These are phyloP conservation scores for Nemoura dubitans DNA, from an alignment of 2,888 invertebrate genomes.

Conservation along the genomic window DNA sequence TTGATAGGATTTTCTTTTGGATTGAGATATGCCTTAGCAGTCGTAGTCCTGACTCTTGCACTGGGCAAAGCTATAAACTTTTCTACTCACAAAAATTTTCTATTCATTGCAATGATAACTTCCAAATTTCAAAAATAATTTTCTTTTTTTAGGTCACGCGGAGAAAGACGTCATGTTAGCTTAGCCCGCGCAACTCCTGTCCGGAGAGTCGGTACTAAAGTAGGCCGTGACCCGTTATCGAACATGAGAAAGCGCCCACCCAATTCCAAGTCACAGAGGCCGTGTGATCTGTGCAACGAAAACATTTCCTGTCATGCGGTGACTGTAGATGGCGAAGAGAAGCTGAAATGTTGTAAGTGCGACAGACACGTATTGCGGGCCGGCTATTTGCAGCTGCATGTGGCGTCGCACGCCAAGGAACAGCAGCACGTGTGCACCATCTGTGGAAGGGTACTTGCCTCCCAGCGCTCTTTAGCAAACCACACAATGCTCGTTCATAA, in stretches of 20 bases:
- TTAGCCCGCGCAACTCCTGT: conserved; percentile 19
- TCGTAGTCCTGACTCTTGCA: too few relatives aligned
- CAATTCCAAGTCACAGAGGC: not conserved
- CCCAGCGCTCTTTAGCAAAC: conserved; percentile 1
- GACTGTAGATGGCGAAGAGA: not conserved
- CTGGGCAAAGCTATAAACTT: too few relatives aligned
- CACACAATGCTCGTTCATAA: conserved; percentile 42
- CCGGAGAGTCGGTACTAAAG: not conserved
- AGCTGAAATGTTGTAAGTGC: not conserved
- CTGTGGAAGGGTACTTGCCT: conserved; percentile 43
- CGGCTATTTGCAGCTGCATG: conserved; percentile 20
- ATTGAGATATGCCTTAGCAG: too few relatives aligned
- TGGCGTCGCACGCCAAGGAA: not conserved
- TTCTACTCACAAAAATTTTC: too few relatives aligned
- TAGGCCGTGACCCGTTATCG: not conserved
- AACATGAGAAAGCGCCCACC: not conserved
- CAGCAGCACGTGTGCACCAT: conserved; percentile 40
- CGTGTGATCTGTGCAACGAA: conserved; percentile 13
- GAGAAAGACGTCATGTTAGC: conserved; percentile 27
- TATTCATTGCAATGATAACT: not conserved
- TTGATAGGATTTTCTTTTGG: too few relatives aligned
- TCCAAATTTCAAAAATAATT: conserved; percentile 1
- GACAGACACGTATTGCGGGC: not conserved
- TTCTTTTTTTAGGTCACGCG: conserved; percentile 25
- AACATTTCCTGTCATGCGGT: not conserved